Evolutionary conservation across 2,113 vertebrate genomes (phyloP).

Genomic region (Physeter macrocephalus): DNA sequence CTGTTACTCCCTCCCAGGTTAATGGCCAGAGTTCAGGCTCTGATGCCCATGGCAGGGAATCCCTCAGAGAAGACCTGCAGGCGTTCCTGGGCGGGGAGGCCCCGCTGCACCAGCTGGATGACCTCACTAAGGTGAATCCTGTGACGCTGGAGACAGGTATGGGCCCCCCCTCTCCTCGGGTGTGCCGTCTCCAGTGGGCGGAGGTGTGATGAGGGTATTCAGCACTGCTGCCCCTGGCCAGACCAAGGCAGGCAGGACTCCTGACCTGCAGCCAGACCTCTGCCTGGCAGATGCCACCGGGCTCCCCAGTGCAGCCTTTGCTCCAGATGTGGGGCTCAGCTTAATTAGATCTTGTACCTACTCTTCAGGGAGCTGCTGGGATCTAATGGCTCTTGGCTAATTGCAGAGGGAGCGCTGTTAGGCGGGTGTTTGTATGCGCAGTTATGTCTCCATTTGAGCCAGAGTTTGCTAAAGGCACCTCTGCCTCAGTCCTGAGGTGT

Average conservation of each 20-base stretch:
- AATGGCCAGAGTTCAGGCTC: slow-evolving; percentile 70
- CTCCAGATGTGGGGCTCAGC: slow-evolving; percentile 44
- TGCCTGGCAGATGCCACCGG: background rate
- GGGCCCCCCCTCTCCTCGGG: background rate
- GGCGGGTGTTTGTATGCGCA: background rate
- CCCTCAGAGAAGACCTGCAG: slow-evolving; percentile 84
- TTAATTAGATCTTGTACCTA: slow-evolving; percentile 67
- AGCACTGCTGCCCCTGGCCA: background rate
- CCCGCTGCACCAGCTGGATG: slow-evolving; percentile 89
- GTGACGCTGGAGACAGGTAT: slow-evolving; percentile 93
- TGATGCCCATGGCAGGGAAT: slow-evolving; percentile 35
- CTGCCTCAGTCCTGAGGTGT: slow-evolving; percentile 91
- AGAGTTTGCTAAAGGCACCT: slow-evolving; percentile 57
- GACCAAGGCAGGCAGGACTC: background rate
- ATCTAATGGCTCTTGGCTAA: slow-evolving; percentile 50
- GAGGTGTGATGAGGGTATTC: background rate
- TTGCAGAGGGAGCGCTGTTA: slow-evolving; percentile 24
- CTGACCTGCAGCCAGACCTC: background rate
- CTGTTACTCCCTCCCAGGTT: slow-evolving; percentile 73
- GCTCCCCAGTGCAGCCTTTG: background rate
- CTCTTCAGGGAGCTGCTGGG: slow-evolving; percentile 35
- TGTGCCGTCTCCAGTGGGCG: background rate
- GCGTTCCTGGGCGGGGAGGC: slow-evolving; percentile 87
- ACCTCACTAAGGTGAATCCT: slow-evolving; percentile 96
- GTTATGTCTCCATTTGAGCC: slow-evolving; percentile 9